Evolutionary conservation across 2,888 invertebrate species (phyloP), one percentile per base, ranked within the genome.

Genomic region (Dicroscelio sp.): DNA sequence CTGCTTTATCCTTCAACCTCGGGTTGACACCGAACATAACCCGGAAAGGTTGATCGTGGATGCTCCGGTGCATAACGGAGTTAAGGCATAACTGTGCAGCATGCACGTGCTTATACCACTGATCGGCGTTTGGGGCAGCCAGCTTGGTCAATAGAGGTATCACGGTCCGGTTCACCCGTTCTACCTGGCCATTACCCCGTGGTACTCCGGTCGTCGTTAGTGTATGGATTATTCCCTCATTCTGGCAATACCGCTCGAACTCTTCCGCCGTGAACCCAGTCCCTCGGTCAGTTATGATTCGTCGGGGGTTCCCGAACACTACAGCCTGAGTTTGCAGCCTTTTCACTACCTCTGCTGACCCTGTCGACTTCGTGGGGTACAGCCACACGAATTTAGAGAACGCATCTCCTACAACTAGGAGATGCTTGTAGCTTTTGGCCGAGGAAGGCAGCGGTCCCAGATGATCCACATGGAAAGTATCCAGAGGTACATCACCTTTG

Each of bases 171-270:
- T 75, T 58, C 12, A 58, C 30, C 33, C 75, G 25, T 33, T 75
- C 55, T 12, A 75, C 75, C 25, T 75, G 75, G 27, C 75, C 75
- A n/a, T 75, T 75, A 6, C 55, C 75, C 2, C 75, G 25, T 10
- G 75, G 75, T 20, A 75, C 35, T 5, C 75, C 75, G 1, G 55
- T 75, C 12, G 55, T 75, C 35, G 31, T 52, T 23, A 75, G 23
- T 0, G 27, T 27, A 38, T 75, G 75, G 17, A 17, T 5, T 10
- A 75, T 75, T 2, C n/a, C 14, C 33, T 52, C 14, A 4, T 55
- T n/a, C n/a, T 52, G 17, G 33, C 55, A 58, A 30, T 75, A 75
- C 10, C 33, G 55, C 25, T 23, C 1, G n/a, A 75, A 75, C n/a
- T 58, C 75, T 1, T 5, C 55, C 3, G 75, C 55, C 14, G 75